Evolutionary conservation across 2,888 invertebrate genomes (phyloP), one percentile per base, ranked within the genome.

Genomic region (Syrista parreyssii): DNA sequence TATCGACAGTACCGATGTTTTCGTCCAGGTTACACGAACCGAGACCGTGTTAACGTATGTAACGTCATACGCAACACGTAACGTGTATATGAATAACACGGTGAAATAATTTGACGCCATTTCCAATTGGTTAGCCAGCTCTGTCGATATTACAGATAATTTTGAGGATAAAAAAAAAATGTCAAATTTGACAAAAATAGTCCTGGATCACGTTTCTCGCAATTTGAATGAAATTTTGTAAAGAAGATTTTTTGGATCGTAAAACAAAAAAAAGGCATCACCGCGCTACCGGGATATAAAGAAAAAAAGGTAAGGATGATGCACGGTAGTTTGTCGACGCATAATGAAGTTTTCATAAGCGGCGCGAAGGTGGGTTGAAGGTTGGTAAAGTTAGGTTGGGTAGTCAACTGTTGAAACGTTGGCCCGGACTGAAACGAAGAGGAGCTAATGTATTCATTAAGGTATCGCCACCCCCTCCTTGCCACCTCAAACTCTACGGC

Each of bases 381-480:
- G 35, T 36, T 15, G 76, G 76, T 76, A 68, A 74, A 68, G 68
- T 68, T 73, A 73, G 73, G 76, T 68, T 73, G 68, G 74, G 76
- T 73, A 73, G 77, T 74, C 75, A 55, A 36, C 68, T 11, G 77
- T 68, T 77, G 74, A 74, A 74, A 75, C 74, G 75, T 75, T 77
- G 77, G 74, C 74, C 69, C 75, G 31, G 55, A 40, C 71, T 74
- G 69, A 77, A 77, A 74, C 77, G 77, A 77, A 77, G 68, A 75
- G 74, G 71, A 71, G 77, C 74, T 77, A 77, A 77, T 77, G 77
- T 77, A 77, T 77, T 77, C 77, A 77, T 77, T 75, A 77, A 77
- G 74, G 75, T 77, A 74, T 71, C 77, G 69, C 75, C 74, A 55
- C 74, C 71, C 75, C 75, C 68, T 77, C 71, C 71, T 12, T 12